Conservation (phyloP, 2,797 vertebrate species). For the Calcarius lapponicus region DNA sequence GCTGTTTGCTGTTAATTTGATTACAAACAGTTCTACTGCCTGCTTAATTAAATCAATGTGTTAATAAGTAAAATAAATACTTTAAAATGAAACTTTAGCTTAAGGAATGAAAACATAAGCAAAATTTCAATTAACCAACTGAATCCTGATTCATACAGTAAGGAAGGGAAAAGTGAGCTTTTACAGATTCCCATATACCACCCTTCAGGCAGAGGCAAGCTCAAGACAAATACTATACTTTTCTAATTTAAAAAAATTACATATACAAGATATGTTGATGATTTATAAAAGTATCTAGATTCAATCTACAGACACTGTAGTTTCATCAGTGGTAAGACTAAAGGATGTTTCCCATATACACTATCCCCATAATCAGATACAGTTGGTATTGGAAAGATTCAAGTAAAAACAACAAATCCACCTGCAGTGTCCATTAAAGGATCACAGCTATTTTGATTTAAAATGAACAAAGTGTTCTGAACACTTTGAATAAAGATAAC, state of each 20-base stretch:
- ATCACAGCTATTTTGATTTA: background rate
- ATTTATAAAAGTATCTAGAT: background rate
- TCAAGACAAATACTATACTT: background rate
- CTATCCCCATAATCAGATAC: background rate
- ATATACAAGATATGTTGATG: background rate
- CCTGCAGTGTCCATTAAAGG: background rate
- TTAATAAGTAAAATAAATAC: background rate
- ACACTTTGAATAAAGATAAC: background rate
- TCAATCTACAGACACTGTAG: background rate
- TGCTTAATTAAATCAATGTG: background rate
- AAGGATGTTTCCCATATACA: background rate
- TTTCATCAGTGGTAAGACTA: background rate
- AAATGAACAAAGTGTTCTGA: background rate
- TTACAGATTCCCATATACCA: background rate
- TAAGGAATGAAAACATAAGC: background rate
- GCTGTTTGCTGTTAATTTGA: background rate
- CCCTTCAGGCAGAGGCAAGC: background rate
- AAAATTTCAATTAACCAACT: background rate
- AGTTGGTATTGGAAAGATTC: background rate
- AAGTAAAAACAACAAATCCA: background rate
- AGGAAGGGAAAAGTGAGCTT: background rate
- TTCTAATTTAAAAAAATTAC: background rate
- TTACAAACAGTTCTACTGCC: background rate
- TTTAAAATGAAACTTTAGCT: background rate
- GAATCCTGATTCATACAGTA: background rate